A percentile compares a stretch with the other conserved stretches of the same genome.
Conservation (phyloP, 2,797 vertebrate species). For the Pogoniulus pusillus region DNA sequence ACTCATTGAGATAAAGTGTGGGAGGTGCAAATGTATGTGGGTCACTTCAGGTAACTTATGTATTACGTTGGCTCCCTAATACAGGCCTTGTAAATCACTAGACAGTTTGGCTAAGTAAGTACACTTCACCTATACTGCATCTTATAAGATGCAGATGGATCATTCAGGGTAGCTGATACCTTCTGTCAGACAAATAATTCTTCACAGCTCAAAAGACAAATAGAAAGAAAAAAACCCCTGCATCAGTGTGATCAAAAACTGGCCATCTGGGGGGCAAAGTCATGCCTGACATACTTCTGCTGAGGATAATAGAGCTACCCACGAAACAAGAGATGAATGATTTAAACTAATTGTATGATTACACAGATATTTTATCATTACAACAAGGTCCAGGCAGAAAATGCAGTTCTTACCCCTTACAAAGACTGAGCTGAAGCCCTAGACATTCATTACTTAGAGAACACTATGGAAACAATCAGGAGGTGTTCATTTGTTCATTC, state of each 20-base stretch:
- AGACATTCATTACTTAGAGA: neutral
- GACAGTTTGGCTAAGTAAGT: slow-evolving; percentile 77
- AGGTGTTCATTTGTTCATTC: neutral
- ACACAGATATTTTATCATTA: neutral
- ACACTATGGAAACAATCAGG: neutral
- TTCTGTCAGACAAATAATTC: too few relatives aligned
- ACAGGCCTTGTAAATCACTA: slow-evolving; percentile 79
- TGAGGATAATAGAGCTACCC: too few relatives aligned
- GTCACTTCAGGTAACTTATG: neutral
- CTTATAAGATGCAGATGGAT: too few relatives aligned
- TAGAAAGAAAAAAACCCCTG: too few relatives aligned
- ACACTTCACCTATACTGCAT: slow-evolving; percentile 6
- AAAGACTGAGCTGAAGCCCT: too few relatives aligned
- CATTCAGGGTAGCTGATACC: too few relatives aligned
- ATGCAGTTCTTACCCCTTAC: neutral
- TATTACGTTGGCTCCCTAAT: slow-evolving; percentile 13
- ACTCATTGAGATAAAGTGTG: neutral
- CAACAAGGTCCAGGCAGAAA: neutral
- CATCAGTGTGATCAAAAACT: too few relatives aligned
- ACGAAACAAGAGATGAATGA: too few relatives aligned
- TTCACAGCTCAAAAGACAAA: too few relatives aligned
- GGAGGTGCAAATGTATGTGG: neutral
- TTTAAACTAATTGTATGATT: neutral
- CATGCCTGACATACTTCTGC: too few relatives aligned
- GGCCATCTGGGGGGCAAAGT: too few relatives aligned